Evolutionary conservation across 2,113 vertebrate genomes (phyloP).

Genomic region (Poecilia latipinna): DNA sequence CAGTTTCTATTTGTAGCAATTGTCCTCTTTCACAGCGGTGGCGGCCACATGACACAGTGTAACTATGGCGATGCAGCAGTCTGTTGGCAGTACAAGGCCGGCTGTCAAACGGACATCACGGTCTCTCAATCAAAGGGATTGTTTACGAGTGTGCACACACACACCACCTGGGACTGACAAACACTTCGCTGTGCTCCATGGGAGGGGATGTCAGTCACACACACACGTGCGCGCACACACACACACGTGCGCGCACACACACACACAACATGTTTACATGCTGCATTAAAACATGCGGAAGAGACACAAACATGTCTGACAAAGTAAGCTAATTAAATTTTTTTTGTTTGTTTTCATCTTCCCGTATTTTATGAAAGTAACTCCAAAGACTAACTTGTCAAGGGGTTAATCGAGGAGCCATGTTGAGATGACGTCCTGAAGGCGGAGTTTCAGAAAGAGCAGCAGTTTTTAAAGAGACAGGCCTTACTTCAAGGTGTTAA

Average conservation of each 20-base stretch:
- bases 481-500: too few species aligned
- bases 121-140: constrained; percentile 69
- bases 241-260: constrained; percentile 1
- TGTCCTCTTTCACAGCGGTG: constrained; percentile 13
- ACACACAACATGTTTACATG: not conserved
- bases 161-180: constrained; percentile 70
- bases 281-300: not conserved
- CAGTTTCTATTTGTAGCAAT: constrained; percentile 6
- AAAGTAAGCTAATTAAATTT: not conserved
- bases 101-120: constrained; percentile 57
- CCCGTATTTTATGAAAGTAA: not conserved
- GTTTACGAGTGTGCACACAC: constrained; percentile 59
- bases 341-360: not conserved
- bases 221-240: constrained; percentile 7
- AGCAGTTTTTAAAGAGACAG: too few species aligned
- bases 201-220: constrained; percentile 48
- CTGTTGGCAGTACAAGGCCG: constrained; percentile 64
- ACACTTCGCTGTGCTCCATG: constrained; percentile 34
- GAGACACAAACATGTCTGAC: constrained; percentile 5
- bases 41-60: constrained; percentile 35
- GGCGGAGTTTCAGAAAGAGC: too few species aligned
- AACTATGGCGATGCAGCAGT: constrained; percentile 56
- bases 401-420: too few species aligned
- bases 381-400: too few species aligned
- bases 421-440: too few species aligned